Evolutionary conservation across 2,888 invertebrate species (phyloP).

Genomic region (Apomyelois bistriatella): DNA sequence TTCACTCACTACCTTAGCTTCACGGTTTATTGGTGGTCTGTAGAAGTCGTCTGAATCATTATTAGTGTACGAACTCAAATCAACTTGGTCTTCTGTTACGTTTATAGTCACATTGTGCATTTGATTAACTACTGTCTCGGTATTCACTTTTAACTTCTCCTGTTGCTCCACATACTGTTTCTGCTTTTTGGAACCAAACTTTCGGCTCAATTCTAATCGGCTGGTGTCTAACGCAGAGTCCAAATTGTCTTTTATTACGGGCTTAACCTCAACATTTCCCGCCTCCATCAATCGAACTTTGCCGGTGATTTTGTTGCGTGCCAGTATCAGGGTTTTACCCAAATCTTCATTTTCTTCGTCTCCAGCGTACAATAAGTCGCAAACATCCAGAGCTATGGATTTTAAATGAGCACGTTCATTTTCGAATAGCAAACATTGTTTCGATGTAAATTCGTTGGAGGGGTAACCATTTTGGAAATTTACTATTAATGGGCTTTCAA

Average conservation of each 20-base stretch:
- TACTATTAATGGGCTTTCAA: conserved; percentile 41
- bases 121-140: conserved; percentile 78
- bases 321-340: conserved; percentile 50
- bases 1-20: conserved; percentile 59
- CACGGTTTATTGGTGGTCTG: conserved; percentile 71
- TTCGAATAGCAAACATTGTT: conserved; percentile 38
- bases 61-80: conserved; percentile 49
- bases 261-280: conserved; percentile 47
- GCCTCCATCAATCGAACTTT: conserved; percentile 59
- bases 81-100: conserved; percentile 48
- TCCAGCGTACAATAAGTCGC: conserved; percentile 50
- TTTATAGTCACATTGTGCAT: conserved; percentile 75
- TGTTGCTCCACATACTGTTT: conserved; percentile 81
- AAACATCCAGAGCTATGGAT: conserved; percentile 39
- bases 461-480: conserved; percentile 64
- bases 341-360: conserved; percentile 46
- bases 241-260: conserved; percentile 34
- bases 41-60: conserved; percentile 63
- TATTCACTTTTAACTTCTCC: conserved; percentile 79
- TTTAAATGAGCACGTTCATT: conserved; percentile 38
- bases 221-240: conserved; percentile 43
- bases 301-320: conserved; percentile 51
- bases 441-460: conserved; percentile 39
- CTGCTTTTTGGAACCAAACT: conserved; percentile 83
- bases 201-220: conserved; percentile 73